phyloP scores from a whole-genome alignment of 2,797 vertebrate species.

The Sparidentex hasta region DNA sequence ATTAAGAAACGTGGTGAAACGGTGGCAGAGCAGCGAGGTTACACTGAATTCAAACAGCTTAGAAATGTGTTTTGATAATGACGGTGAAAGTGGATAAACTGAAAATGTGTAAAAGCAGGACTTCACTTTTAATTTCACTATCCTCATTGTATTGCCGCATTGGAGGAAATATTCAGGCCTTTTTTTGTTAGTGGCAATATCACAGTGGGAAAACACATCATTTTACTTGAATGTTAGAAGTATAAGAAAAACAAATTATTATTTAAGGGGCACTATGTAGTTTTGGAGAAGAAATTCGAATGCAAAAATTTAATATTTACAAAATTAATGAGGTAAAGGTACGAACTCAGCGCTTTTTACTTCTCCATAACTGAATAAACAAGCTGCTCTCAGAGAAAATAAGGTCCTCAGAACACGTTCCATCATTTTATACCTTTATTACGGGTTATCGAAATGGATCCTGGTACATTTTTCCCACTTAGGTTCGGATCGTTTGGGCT shows the following conservation, averaged over 20 bases:
- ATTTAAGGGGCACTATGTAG: too few relatives aligned
- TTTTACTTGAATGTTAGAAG: background rate
- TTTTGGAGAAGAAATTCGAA: too few relatives aligned
- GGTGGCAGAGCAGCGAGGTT: slow-evolving; percentile 14
- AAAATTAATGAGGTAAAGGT: too few relatives aligned
- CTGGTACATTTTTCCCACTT: too few relatives aligned
- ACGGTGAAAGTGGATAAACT: background rate
- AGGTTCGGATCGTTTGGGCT: too few relatives aligned
- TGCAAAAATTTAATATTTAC: too few relatives aligned
- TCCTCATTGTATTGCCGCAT: background rate
- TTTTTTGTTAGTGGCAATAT: background rate
- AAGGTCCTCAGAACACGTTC: too few relatives aligned
- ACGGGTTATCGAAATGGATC: background rate
- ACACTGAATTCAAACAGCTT: slow-evolving; percentile 36
- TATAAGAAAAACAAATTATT: background rate
- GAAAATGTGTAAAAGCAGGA: background rate
- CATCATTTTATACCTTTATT: background rate
- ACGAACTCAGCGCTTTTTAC: too few relatives aligned
- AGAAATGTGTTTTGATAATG: slow-evolving; percentile 14
- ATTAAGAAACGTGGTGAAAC: slow-evolving; percentile 33
- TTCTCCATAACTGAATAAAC: too few relatives aligned
- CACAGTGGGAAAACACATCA: background rate
- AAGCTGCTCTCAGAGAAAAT: too few relatives aligned
- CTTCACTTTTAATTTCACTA: background rate
- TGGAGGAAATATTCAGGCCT: background rate